These are phyloP conservation scores for Cichladusa arquata DNA, from an alignment of 2,113 vertebrate species.

Conservation along the genomic window DNA sequence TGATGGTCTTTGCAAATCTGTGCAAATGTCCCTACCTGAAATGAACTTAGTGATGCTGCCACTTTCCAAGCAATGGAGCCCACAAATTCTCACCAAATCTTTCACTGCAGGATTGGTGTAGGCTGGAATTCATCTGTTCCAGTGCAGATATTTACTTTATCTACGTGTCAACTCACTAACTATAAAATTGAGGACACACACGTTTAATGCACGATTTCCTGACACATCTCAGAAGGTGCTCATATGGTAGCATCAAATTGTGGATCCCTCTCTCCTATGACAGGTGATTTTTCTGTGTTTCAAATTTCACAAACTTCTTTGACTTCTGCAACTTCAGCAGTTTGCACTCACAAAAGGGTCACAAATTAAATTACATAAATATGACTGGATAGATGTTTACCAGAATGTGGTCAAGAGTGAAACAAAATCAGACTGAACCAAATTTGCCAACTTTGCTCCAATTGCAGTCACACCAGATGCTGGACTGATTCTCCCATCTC, in stretches of 20 bases:
- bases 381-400: background rate
- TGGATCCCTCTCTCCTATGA: background rate
- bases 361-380: background rate
- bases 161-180: background rate
- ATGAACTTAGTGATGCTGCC: background rate
- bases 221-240: background rate
- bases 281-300: background rate
- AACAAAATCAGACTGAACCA: conserved; percentile 60
- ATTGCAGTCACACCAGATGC: conserved; percentile 18
- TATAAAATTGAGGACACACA: background rate
- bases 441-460: conserved; percentile 46
- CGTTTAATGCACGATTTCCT: background rate
- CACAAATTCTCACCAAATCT: background rate
- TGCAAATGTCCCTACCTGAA: background rate
- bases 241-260: background rate
- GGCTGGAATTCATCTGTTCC: background rate
- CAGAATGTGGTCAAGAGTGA: conserved; percentile 40
- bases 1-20: background rate
- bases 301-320: background rate
- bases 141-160: background rate
- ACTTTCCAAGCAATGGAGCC: background rate
- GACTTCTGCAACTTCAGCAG: background rate
- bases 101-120: background rate
- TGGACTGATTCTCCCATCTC: background rate
- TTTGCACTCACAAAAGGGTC: background rate